Evolutionary conservation across 2,797 vertebrate species (phyloP).

Genomic region (Vespertilio murinus): DNA sequence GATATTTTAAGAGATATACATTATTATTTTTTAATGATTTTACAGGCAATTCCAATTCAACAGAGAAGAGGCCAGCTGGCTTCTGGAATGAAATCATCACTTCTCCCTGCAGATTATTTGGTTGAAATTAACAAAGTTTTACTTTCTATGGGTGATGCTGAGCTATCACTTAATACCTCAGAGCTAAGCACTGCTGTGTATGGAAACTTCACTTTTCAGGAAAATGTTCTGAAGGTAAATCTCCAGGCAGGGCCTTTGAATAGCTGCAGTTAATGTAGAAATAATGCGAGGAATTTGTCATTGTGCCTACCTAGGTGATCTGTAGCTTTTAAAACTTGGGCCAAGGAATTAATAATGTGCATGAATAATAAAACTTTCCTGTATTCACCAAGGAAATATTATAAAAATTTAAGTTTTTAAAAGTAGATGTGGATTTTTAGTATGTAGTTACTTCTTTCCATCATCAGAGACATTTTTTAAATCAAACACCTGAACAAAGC

Average conservation of each 20-base stretch:
- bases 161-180: constrained; percentile 92
- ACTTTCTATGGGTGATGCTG: constrained; percentile 91
- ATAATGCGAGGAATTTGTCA: not conserved
- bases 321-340: not conserved
- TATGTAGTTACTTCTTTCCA: not conserved
- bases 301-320: not conserved
- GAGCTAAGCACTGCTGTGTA: constrained; percentile 91
- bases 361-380: not conserved
- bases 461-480: not conserved
- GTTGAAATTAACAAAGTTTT: constrained; percentile 94
- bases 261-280: not conserved
- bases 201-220: constrained; percentile 93
- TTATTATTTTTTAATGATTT: constrained; percentile 41
- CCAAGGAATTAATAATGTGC: not conserved
- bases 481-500: not conserved
- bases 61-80: constrained; percentile 73
- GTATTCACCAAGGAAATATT: not conserved
- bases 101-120: constrained; percentile 90
- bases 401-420: not conserved
- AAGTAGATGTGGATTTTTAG: not conserved
- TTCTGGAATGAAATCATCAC: constrained; percentile 63
- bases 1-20: not conserved
- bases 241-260: not conserved
- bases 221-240: constrained; percentile 92
- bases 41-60: constrained; percentile 74